Conservation (phyloP, 2,797 vertebrate genomes). For the Anguilla marmorata region DNA sequence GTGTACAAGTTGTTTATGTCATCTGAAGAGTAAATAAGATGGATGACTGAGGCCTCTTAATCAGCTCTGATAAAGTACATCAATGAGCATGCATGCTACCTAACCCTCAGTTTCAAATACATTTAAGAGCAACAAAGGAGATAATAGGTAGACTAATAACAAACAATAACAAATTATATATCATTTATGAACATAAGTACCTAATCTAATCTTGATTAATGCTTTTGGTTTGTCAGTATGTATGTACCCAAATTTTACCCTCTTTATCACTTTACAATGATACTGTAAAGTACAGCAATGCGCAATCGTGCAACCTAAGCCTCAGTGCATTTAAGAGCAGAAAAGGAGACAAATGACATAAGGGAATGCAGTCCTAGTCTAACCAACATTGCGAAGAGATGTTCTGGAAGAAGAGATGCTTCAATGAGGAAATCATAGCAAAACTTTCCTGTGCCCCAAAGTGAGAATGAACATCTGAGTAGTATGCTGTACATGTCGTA, state of each 20-base stretch:
- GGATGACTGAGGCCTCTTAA: not conserved
- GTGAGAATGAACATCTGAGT: not conserved
- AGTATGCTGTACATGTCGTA: not conserved
- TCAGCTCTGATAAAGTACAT: constrained; percentile 21
- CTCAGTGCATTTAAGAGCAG: not conserved
- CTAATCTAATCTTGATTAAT: not conserved
- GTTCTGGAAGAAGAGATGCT: not conserved
- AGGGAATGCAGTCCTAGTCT: not conserved
- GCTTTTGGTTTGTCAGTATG: not conserved
- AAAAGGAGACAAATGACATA: constrained; percentile 4
- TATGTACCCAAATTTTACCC: not conserved
- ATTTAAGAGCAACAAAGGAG: not conserved
- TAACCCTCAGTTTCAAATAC: not conserved
- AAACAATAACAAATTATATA: too few relatives aligned
- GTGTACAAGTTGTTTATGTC: not conserved
- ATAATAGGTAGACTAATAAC: too few relatives aligned
- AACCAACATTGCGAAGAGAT: not conserved
- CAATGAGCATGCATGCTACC: not conserved
- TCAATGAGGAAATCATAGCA: constrained; percentile 2
- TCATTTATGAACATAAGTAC: not conserved
- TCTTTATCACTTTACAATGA: not conserved
- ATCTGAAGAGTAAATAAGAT: not conserved
- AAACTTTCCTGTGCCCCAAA: not conserved
- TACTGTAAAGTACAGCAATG: constrained; percentile 21
- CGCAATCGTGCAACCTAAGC: not conserved